These are phyloP conservation scores for Pelagia noctiluca DNA, from an alignment of 30 jellyfish, hydroid and myxozoan species.

Conservation along the genomic window DNA sequence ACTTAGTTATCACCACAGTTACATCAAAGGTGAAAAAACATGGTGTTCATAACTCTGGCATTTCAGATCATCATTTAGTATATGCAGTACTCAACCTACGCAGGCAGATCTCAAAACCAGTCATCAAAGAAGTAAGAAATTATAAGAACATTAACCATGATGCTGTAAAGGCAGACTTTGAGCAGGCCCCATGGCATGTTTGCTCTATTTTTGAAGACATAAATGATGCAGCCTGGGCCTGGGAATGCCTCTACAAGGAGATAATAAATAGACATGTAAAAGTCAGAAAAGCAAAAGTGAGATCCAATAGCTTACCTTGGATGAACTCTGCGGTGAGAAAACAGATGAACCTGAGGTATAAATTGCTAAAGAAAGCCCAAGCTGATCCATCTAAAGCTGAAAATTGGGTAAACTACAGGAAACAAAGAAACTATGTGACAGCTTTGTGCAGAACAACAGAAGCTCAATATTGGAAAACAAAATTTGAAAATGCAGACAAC, in stretches of 20 bases:
- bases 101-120: constrained; percentile 22
- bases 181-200: constrained; percentile 58
- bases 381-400: constrained; percentile 36
- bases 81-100: constrained; percentile 54
- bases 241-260: too few species aligned
- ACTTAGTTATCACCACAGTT: constrained; percentile 46
- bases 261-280: too few species aligned
- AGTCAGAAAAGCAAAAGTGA: constrained; percentile 30
- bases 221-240: constrained; percentile 56
- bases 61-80: constrained; percentile 61
- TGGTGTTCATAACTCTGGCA: constrained; percentile 55
- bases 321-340: constrained; percentile 33
- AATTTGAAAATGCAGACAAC: constrained; percentile 48
- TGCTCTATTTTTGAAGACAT: constrained; percentile 32
- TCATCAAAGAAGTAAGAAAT: constrained; percentile 39
- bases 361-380: constrained; percentile 46
- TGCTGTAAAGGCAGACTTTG: constrained; percentile 29
- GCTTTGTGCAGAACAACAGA: constrained; percentile 40
- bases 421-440: constrained; percentile 58
- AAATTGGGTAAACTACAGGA: constrained; percentile 48
- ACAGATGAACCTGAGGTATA: constrained; percentile 35
- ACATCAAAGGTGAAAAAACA: constrained; percentile 41
- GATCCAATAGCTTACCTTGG: constrained; percentile 41
- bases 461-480: constrained; percentile 54
- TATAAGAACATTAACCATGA: constrained; percentile 32